Base-by-base conservation (phyloP, 1,140 invertebrate genomes). In the Bombus terrestris region DNA sequence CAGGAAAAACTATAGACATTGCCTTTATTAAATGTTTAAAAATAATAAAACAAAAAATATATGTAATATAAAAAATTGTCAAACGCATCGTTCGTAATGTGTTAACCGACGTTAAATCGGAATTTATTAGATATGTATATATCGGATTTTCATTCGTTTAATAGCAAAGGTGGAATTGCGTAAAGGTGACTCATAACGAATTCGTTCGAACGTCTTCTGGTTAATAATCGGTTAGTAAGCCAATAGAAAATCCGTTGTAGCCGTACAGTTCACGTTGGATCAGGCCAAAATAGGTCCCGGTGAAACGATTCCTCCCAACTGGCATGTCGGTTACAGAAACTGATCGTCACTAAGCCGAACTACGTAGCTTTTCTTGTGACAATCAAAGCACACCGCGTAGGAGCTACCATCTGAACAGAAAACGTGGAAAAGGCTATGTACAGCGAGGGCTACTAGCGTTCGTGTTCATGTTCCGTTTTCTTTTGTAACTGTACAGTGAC, bases 331-430 rank as follows among this genome's bases (percentile, higher is more conserved):
- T 93, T 91, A 94, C 81, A 93, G 92, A 93, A 93, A 94, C 86
- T 94, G 92, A 93, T 94, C 93, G 91, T 93, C 92, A 93, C 93
- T 94, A 94, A 94, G 93, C 93, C 93, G 93, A 94, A 94, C 93
- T 94, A 94, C 93, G 92, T 94, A 93, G 93, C 93, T 93, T 93
- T 94, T 94, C 93, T 94, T 93, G 93, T 93, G 93, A 94, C 93
- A 94, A 94, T 94, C 93, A 94, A 94, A 94, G 93, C 93, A 94
- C 91, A 94, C 93, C 91, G 93, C 93, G 91, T 93, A 94, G 93
- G 92, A 90, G 92, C 93, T 94, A 94, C 91, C 93, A 93, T 94
- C 93, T 94, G 93, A 93, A 94, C 92, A 94, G 92, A 94, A 94
- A 94, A 94, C 92, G 93, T 90, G 93, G 90, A 93, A 93, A 89